Percentiles rank a stretch among this genome's conserved stretches.
These are phyloP conservation scores for Podarcis siculus DNA, from an alignment of 2,797 vertebrate species.

Conservation along the genomic window DNA sequence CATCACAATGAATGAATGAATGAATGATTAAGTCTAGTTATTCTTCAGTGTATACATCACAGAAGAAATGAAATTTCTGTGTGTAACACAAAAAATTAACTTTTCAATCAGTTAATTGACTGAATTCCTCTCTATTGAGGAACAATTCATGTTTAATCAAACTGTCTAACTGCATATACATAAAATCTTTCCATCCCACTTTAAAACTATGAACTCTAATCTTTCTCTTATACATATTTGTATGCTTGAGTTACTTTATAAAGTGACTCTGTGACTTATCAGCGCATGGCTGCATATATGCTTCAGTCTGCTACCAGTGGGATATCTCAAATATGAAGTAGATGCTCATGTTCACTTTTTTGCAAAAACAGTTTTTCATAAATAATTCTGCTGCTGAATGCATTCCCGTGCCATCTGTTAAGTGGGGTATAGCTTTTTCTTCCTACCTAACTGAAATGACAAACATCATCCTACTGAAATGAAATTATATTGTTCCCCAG, in stretches of 20 bases:
- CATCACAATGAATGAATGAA: not conserved
- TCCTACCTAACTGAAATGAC: constrained; percentile 34
- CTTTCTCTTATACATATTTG: constrained; percentile 24
- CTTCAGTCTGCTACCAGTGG: constrained; percentile 23
- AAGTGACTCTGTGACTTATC: constrained; percentile 22
- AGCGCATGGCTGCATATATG: not conserved
- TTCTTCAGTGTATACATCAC: not conserved
- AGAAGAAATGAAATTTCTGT: not conserved
- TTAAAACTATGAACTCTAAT: constrained; percentile 31
- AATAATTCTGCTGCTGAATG: constrained; percentile 45
- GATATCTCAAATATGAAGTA: constrained; percentile 17
- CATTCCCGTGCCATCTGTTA: constrained; percentile 35
- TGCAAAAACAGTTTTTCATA: constrained; percentile 45
- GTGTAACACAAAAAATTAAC: constrained; percentile 2
- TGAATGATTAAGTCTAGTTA: not conserved
- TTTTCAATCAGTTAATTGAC: constrained; percentile 28
- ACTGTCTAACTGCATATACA: constrained; percentile 42
- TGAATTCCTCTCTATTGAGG: rapidly evolving
- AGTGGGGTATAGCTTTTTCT: constrained; percentile 7
- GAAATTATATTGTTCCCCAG: not conserved
- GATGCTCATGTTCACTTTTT: not conserved
- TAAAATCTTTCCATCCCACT: constrained; percentile 12
- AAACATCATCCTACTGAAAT: constrained; percentile 31
- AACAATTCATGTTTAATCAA: constrained; percentile 40
- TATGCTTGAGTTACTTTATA: constrained; percentile 45